Base-by-base conservation (phyloP, 2,113 vertebrate genomes). In the Aptenodytes patagonicus region DNA sequence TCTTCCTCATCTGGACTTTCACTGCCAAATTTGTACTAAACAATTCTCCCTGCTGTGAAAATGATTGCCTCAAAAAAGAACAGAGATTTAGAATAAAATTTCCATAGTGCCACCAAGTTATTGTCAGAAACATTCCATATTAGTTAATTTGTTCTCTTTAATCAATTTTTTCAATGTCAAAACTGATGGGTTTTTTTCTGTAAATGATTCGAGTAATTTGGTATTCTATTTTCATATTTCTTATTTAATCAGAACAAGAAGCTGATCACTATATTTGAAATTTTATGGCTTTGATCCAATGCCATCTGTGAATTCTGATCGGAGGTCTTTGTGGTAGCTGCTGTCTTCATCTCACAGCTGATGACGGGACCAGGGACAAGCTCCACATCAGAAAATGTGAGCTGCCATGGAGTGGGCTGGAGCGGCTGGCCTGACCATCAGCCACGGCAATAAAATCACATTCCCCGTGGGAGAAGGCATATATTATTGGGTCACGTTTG, bases 31-130 rank as follows among this genome's bases (percentile, higher is more conserved):
- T 73, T 84, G 51, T 73, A n/a, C 75, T 52, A 65, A 92, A 85
- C 49, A 75, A 18, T 40, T 92, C 79, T 93, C 10, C 40, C 47
- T 65, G 38, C n/a, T 83, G 83, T 75, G 96, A 95, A 94, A 89
- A 84, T 18, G 3, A 46, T 70, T 81, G 64, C 60, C 58, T 89
- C 21, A 60, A 76, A 47, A 75, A 68, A n/a, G 61, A 36, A 65
- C 17, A 78, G 60, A 81, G 9, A 49, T 78, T 75, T 55, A 71
- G 69, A 89, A 62, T 46, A 75, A 83, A 47, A 58, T 84, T 75
- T 64, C 64, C 60, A 36, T 17, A 18, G 28, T 64, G 36, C 15
- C 72, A 54, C 46, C 28, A 38, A 70, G 17, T 26, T 25, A 1
- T n/a, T 84, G 47, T 46, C 77, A 82, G 65, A 87, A 89, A 51